phyloP scores from a whole-genome alignment of 2,888 invertebrate genomes.

The Andrena fulva region DNA sequence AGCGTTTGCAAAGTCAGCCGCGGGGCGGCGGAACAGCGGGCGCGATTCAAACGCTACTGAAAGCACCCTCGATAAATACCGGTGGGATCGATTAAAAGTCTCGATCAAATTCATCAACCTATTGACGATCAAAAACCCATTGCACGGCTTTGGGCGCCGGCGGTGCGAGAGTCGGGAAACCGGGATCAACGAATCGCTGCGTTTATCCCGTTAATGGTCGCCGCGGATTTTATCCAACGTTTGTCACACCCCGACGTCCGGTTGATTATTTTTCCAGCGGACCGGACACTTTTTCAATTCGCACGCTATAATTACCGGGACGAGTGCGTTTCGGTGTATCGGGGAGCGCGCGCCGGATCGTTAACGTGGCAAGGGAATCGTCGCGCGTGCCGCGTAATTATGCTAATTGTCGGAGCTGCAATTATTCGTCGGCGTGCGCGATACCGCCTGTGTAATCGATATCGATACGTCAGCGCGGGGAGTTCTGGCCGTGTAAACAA shows the following conservation, averaged over 20 bases:
- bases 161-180: constrained; percentile 10
- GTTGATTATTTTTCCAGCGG: constrained; percentile 36
- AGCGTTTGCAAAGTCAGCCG: too few species aligned
- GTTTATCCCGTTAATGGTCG: constrained; percentile 42
- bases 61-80: constrained; percentile 2
- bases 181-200: constrained; percentile 17
- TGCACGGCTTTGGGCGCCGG: background rate
- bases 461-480: constrained; percentile 14
- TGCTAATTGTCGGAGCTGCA: constrained; percentile 31
- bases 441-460: background rate
- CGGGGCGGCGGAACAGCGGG: background rate
- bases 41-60: background rate
- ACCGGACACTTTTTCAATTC: constrained; percentile 27
- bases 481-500: constrained; percentile 18
- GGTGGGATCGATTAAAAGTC: constrained; percentile 1
- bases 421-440: constrained; percentile 20
- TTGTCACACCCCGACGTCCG: background rate
- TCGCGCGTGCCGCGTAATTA: constrained; percentile 21
- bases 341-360: background rate
- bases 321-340: background rate
- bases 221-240: constrained; percentile 17
- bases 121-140: constrained; percentile 9
- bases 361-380: constrained; percentile 2
- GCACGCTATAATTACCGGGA: background rate
- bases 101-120: background rate